Conservation (phyloP, 2,888 invertebrate species). For the Cantharis nigra region DNA sequence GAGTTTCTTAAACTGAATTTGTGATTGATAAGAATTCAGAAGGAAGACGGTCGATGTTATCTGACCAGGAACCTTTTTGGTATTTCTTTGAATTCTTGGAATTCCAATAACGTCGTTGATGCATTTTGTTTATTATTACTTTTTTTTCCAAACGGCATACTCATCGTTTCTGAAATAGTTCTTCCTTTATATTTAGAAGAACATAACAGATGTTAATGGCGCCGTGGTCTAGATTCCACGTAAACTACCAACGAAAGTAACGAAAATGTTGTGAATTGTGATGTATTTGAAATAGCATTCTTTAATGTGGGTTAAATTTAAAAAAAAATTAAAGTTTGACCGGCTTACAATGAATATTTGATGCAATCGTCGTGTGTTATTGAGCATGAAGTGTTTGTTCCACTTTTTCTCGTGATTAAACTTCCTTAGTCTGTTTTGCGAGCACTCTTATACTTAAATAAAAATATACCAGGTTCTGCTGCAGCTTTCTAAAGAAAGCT, state of each 20-base stretch:
- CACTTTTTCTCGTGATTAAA: background rate
- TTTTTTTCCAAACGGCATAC: no score
- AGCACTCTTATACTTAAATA: background rate
- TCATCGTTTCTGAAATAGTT: no score
- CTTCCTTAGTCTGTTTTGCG: background rate
- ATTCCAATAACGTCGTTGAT: no score
- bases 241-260: background rate
- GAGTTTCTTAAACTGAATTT: no score
- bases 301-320: background rate
- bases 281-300: background rate
- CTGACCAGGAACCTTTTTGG: background rate
- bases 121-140: no score
- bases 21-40: no score
- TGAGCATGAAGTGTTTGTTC: background rate
- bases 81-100: no score
- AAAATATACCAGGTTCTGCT: background rate
- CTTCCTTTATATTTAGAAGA: no score
- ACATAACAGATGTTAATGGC: no score
- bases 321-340: background rate
- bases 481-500: background rate
- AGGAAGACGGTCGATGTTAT: no score
- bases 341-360: background rate
- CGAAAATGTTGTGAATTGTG: background rate
- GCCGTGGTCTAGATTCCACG: background rate
- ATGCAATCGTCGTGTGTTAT: background rate